A percentile compares a stretch with the other conserved stretches of the same genome.
These are phyloP conservation scores for Calliscelio sp. DNA, from an alignment of 2,888 invertebrate genomes.

Conservation along the genomic window DNA sequence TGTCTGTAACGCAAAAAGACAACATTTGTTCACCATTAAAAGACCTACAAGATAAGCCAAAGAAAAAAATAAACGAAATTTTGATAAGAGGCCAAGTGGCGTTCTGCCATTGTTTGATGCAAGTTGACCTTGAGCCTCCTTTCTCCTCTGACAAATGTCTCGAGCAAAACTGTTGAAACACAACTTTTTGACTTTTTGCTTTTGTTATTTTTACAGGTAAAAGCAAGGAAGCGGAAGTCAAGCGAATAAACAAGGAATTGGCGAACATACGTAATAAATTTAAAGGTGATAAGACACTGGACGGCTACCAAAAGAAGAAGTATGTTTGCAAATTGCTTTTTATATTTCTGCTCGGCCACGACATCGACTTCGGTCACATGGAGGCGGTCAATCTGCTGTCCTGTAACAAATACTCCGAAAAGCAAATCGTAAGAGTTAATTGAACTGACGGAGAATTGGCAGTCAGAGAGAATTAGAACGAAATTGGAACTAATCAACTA, in stretches of 20 bases:
- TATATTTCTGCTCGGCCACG: constrained; percentile 99
- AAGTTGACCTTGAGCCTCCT: constrained; percentile 23
- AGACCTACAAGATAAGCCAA: background rate
- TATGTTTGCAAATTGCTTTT: constrained; percentile 99
- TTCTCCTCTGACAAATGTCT: too few species aligned
- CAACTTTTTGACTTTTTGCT: too few species aligned
- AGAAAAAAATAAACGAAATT: background rate
- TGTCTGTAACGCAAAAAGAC: too few species aligned
- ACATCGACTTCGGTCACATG: constrained; percentile 99
- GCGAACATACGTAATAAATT: constrained; percentile 99
- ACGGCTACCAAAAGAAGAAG: constrained; percentile 99
- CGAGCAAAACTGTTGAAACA: too few species aligned
- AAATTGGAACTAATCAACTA: background rate
- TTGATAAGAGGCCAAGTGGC: constrained; percentile 80
- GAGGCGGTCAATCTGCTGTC: constrained; percentile 99
- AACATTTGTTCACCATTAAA: background rate
- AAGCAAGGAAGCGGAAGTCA: constrained; percentile 99
- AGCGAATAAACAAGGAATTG: constrained; percentile 99
- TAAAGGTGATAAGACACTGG: constrained; percentile 99
- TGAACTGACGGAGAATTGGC: too few species aligned
- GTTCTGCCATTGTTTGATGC: constrained; percentile 76
- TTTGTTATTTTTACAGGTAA: constrained; percentile 90
- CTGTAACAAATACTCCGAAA: constrained; percentile 99
- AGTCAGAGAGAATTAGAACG: too few species aligned
- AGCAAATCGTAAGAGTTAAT: constrained; percentile 95